Conservation (phyloP, 2,888 invertebrate species). For the Apamea sordens region DNA sequence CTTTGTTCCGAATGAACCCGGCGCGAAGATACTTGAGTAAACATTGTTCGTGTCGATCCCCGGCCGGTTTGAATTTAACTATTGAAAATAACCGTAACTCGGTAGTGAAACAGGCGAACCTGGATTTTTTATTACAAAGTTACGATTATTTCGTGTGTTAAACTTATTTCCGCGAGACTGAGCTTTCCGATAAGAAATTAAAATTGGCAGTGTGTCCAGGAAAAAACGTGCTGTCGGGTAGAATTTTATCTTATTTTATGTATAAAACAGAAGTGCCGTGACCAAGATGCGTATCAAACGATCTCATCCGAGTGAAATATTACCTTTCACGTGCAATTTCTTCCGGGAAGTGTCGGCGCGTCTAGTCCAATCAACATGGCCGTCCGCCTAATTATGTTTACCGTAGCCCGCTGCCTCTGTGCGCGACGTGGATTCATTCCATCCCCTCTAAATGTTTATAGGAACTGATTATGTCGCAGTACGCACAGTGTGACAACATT, state of each 20-base stretch:
- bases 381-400: slow-evolving; percentile 84
- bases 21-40: slow-evolving; percentile 70
- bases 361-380: slow-evolving; percentile 83
- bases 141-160: slow-evolving; percentile 57
- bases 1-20: slow-evolving; percentile 70
- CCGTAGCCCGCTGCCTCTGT: slow-evolving; percentile 75
- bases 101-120: slow-evolving; percentile 46
- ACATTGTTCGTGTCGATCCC: slow-evolving; percentile 67
- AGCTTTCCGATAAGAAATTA: slow-evolving; percentile 59
- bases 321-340: slow-evolving; percentile 81
- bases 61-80: slow-evolving; percentile 64
- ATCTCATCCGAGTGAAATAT: slow-evolving; percentile 79
- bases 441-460: slow-evolving; percentile 75
- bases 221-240: slow-evolving; percentile 40
- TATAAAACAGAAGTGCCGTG: slow-evolving; percentile 71
- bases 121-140: slow-evolving; percentile 56
- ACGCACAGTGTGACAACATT: slow-evolving; percentile 62
- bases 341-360: slow-evolving; percentile 76
- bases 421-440: slow-evolving; percentile 72
- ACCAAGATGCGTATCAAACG: slow-evolving; percentile 75
- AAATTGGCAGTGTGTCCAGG: slow-evolving; percentile 39
- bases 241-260: slow-evolving; percentile 67
- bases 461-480: slow-evolving; percentile 71
- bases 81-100: slow-evolving; percentile 64
- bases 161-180: slow-evolving; percentile 52